Evolutionary conservation across 2,888 invertebrate genomes (phyloP).

Genomic region (Metopia argyrocephala): DNA sequence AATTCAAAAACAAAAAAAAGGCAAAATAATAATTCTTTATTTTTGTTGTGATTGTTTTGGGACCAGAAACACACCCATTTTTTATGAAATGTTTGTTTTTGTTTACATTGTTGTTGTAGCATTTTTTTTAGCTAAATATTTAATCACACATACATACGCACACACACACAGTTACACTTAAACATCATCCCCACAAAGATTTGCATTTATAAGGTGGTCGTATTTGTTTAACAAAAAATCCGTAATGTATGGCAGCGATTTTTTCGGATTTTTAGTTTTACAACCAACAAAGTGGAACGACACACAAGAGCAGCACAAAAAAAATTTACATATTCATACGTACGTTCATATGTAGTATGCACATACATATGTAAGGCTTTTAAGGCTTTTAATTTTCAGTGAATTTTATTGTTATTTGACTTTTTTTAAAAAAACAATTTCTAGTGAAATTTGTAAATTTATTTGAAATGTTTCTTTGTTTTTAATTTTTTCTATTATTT

Average conservation of each 20-base stretch:
- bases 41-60: background rate
- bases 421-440: background rate
- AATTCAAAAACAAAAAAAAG: background rate
- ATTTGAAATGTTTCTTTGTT: background rate
- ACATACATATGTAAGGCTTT: background rate
- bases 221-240: conserved; percentile 4
- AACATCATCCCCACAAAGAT: background rate
- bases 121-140: conserved; percentile 37
- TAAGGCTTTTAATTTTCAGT: background rate
- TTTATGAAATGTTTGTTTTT: conserved; percentile 17
- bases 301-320: background rate
- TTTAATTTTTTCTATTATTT: background rate
- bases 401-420: background rate
- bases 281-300: conserved; percentile 43
- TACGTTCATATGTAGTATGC: too few relatives aligned
- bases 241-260: background rate
- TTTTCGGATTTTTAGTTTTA: background rate
- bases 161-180: background rate
- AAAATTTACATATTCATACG: background rate
- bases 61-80: conserved; percentile 52
- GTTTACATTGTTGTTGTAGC: conserved; percentile 35
- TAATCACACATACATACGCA: conserved; percentile 8
- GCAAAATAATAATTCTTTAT: background rate
- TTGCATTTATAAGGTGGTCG: background rate
- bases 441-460: background rate